Base-by-base conservation (phyloP, 1,140 invertebrate species). In the Drosophila prosaltans region DNA sequence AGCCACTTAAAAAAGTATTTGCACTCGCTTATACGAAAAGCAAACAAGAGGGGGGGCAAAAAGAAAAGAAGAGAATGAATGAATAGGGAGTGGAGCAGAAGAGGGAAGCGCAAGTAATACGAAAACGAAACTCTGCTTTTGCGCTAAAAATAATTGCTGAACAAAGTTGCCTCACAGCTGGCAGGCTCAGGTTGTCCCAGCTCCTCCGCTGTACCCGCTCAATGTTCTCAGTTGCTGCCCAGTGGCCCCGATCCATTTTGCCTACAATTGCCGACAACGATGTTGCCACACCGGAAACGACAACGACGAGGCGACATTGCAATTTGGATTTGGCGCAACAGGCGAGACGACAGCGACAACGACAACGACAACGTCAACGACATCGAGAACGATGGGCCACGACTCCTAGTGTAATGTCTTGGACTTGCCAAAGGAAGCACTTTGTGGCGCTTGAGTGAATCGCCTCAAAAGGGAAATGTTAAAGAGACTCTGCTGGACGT, bases 1-100 rank as follows among this genome's bases (percentile, higher is more conserved):
- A 82, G 79, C 62, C 83, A 86, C 83, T 86, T 88, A 74, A 77
- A 88, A 88, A 83, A 80, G 83, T 88, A 86, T 88, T 86, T 88
- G 80, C 79, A 88, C 72, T 82, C 70, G 80, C 69, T 86, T 82
- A 86, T 88, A 77, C 77, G 76, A 86, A 88, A 72, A 57, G 65
- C 76, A 88, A 82, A 80, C 83, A 84, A 16, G 57, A 36, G 36
- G 24, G 57, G n/a, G 57, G n/a, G 36, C 3, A 72, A 26, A 65
- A 48, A 39, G 7, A 21, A 51, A 5, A 65, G 30, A 10, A 54
- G 24, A 21, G 43, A 48, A 64, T 32, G 43, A 70, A 66, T 62
- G 30, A 54, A 59, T 3, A 40, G 16, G 8, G 16, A 48, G 3
- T 60, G 40, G 11, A 43, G 43, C 24, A 41, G 59, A 64, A 48